Evolutionary conservation across 2,797 vertebrate species (phyloP), one percentile per base, ranked within the genome.

Genomic region (Myotis findleyi): DNA sequence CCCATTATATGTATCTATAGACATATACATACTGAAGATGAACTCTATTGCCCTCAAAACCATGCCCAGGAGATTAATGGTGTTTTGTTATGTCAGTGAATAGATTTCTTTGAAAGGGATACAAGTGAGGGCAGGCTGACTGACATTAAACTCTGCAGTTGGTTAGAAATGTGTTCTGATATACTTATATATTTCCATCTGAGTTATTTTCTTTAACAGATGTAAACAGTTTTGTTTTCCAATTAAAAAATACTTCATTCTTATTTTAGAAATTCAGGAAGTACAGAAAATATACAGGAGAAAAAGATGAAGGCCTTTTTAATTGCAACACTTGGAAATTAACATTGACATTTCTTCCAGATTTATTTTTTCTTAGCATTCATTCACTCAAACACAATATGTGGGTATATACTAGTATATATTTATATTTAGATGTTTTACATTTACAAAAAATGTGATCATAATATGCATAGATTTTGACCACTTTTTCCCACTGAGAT

Each of bases 261-360:
- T 87, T 59, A 44, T 53, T 66, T 95, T 86, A 7, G 84, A 96
- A 80, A 75, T n/a, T 55, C 13, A 47, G 16, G 84, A 88, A 76
- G 21, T 71, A 75, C 6, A 82, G 38, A 85, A 93, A 75, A 57
- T 72, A 14, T 41, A 76, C 71, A 81, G 59, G 30, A 49, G 75
- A 85, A 64, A 57, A 72, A 69, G 14, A 33, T 23, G 17, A 25
- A 33, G 3, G 1, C 13, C 3, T 77, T 81, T 72, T 76, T 27
- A 83, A 66, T 87, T 72, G 23, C 4, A 88, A 44, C 41, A 59
- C 23, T 84, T 84, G 13, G 59, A 41, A 21, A 44, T 62, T 62
- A 73, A 47, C 41, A 71, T 53, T 87, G 85, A 73, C 55, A 73
- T 91, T 93, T 76, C 36, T 76, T 88, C 18, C 17, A 71, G 33